Conservation (phyloP, 2,113 vertebrate genomes). For the Laterallus jamaicensis region DNA sequence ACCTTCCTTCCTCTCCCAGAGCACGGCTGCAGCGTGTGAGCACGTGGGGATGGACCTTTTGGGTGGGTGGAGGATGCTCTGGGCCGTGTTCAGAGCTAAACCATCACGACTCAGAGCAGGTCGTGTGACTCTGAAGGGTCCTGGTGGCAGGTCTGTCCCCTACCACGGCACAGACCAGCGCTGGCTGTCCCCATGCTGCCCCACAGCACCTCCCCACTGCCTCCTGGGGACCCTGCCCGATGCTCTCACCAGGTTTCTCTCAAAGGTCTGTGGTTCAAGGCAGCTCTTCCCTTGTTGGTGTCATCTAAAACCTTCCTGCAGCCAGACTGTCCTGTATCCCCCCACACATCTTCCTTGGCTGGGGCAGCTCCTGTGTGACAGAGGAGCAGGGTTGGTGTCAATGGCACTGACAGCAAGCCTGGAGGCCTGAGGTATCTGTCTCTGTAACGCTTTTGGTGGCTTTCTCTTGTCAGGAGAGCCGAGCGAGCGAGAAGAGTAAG, state of each 20-base stretch:
- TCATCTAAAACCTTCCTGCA: neutral
- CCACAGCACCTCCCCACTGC: neutral
- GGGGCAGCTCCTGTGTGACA: neutral
- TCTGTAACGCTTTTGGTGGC: neutral
- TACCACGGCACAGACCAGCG: fast-evolving
- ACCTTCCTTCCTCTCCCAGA: neutral
- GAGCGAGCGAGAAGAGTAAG: constrained; percentile 40
- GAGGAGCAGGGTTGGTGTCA: neutral
- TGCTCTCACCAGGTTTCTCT: neutral
- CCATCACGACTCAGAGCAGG: neutral
- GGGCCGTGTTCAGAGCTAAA: neutral
- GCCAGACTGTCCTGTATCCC: neutral
- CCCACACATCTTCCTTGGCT: neutral
- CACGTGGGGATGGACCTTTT: fast-evolving
- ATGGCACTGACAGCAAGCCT: neutral
- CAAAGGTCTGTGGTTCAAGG: neutral
- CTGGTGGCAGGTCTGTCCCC: neutral
- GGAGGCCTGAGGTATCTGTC: neutral
- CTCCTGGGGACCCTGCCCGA: no score
- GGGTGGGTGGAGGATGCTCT: neutral
- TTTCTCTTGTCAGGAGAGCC: constrained; percentile 67
- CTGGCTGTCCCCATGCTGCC: neutral
- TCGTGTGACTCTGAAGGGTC: neutral
- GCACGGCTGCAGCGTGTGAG: neutral
- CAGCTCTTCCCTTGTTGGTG: neutral